Evolutionary conservation across 2,797 vertebrate species (phyloP).

Genomic region (Premnoplex brunnescens): DNA sequence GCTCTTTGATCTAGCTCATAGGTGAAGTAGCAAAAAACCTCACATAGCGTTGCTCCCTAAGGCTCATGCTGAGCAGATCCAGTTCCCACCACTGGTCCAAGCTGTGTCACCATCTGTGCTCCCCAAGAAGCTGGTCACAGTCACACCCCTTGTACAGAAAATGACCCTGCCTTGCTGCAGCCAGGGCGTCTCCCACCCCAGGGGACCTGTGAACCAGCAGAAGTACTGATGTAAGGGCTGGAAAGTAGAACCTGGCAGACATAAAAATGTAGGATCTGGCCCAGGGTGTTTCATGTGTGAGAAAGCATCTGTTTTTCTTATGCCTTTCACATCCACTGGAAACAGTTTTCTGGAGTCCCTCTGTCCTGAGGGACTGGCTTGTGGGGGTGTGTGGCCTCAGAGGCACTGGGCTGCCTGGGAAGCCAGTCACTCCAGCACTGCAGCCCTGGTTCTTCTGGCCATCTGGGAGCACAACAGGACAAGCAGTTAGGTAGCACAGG

Average conservation of each 20-base stretch:
- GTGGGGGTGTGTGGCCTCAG: background rate
- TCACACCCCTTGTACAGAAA: background rate
- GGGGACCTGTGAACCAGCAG: background rate
- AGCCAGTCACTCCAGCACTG: background rate
- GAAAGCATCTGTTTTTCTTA: background rate
- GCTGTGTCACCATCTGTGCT: background rate
- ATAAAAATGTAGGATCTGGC: background rate
- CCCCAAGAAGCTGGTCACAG: background rate
- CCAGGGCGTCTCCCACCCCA: background rate
- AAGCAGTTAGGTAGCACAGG: accelerated
- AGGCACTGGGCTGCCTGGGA: background rate
- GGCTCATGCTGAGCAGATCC: background rate
- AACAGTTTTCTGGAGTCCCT: background rate
- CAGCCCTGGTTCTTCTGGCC: background rate
- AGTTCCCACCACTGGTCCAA: background rate
- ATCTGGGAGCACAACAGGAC: background rate
- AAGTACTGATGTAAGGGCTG: background rate
- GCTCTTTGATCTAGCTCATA: background rate
- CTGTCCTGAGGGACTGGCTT: background rate
- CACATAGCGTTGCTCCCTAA: background rate
- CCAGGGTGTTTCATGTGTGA: background rate
- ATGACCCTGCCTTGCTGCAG: background rate
- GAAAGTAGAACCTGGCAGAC: background rate
- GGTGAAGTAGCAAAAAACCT: background rate
- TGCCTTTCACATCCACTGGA: background rate